Evolutionary conservation across 2,113 vertebrate genomes (phyloP).

Genomic region (Paratilapia polleni): DNA sequence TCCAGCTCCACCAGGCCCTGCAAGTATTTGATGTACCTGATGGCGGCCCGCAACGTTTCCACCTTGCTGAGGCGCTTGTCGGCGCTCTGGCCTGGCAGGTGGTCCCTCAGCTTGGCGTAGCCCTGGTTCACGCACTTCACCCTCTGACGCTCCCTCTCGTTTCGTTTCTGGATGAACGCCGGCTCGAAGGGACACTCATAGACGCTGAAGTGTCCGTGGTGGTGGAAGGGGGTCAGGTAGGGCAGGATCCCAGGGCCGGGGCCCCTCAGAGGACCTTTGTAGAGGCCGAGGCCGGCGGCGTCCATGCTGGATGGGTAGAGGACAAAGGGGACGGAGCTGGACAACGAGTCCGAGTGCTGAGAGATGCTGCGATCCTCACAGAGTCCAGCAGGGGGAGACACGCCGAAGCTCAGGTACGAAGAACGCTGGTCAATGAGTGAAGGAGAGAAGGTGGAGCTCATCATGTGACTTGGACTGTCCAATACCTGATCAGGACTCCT

Average conservation of each 20-base stretch:
- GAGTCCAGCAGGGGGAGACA: slow-evolving; percentile 65
- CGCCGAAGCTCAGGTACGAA: slow-evolving; percentile 59
- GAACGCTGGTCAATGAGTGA: slow-evolving; percentile 11
- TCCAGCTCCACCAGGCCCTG: slow-evolving; percentile 80
- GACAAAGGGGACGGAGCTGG: slow-evolving; percentile 73
- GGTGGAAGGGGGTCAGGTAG: slow-evolving; percentile 79
- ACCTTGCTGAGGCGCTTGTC: slow-evolving; percentile 88
- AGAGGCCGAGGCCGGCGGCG: slow-evolving; percentile 50
- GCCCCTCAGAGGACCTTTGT: slow-evolving; percentile 70
- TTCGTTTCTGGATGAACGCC: slow-evolving; percentile 87
- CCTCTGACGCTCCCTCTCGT: slow-evolving; percentile 86
- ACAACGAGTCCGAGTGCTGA: slow-evolving; percentile 56
- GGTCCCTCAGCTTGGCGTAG: slow-evolving; percentile 84
- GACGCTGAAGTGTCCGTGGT: slow-evolving; percentile 77
- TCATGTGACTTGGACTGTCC: background rate
- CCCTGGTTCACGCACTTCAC: slow-evolving; percentile 88
- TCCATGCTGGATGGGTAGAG: slow-evolving; percentile 74
- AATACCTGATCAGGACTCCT: background rate
- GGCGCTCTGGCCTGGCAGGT: slow-evolving; percentile 78
- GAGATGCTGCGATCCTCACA: slow-evolving; percentile 32
- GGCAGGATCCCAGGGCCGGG: slow-evolving; percentile 64
- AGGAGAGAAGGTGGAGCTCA: background rate
- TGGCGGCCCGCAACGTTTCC: slow-evolving; percentile 87
- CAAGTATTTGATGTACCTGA: slow-evolving; percentile 87
- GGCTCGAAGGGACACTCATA: slow-evolving; percentile 86